phyloP scores from a whole-genome alignment of 2,113 vertebrate genomes.

The Panthera tigris region DNA sequence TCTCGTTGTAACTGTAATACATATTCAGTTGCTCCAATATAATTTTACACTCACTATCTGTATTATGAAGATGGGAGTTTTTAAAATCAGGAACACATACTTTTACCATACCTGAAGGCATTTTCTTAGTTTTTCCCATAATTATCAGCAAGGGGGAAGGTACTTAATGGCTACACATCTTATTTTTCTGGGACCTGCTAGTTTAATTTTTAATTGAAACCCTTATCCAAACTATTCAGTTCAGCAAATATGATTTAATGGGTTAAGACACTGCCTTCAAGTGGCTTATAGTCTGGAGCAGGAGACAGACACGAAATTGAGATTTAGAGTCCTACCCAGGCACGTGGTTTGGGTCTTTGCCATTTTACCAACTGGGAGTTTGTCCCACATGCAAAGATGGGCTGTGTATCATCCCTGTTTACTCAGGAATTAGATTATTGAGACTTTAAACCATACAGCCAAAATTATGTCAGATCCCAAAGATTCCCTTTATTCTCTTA shows the following conservation, averaged over 20 bases:
- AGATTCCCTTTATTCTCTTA: not conserved
- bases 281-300: not conserved
- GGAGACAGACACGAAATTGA: not conserved
- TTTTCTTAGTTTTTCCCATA: not conserved
- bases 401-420: not conserved
- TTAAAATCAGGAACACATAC: not conserved
- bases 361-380: not conserved
- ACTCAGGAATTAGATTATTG: not conserved
- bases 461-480: not conserved
- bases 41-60: not conserved
- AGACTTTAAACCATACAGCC: not conserved
- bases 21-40: not conserved
- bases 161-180: not conserved
- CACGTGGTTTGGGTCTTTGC: not conserved
- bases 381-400: not conserved
- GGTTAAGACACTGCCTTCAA: not conserved
- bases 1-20: not conserved
- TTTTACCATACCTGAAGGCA: not conserved
- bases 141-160: not conserved
- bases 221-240: not conserved
- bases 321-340: not conserved
- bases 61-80: not conserved
- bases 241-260: constrained; percentile 5
- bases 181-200: not conserved
- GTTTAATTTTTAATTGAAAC: constrained; percentile 12